phyloP scores from a whole-genome alignment of 37 sponge, comb jelly and placozoan genomes.

The Spongilla lacustris region DNA sequence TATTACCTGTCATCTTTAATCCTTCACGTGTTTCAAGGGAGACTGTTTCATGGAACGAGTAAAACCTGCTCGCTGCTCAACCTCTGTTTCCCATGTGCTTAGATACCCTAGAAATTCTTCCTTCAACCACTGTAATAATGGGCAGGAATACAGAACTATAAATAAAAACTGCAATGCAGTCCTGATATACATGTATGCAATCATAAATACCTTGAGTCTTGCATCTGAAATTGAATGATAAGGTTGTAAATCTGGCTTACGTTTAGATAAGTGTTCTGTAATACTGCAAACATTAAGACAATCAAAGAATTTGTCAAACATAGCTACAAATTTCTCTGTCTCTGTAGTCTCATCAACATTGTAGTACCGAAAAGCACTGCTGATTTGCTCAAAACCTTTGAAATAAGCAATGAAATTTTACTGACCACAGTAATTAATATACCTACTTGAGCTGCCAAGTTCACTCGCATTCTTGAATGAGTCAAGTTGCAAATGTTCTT shows the following conservation, averaged over 20 bases:
- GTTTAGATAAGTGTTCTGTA: no score
- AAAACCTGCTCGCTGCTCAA: constrained; percentile 11
- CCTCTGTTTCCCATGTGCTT: neutral
- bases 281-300: no score
- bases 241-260: no score
- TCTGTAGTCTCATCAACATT: constrained; percentile 11
- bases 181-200: neutral
- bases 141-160: neutral
- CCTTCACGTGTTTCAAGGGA: constrained; percentile 5
- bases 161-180: neutral
- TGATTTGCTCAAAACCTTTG: constrained; percentile 20
- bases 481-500: constrained; percentile 17
- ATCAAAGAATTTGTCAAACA: constrained; percentile 7
- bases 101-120: neutral
- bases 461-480: constrained; percentile 29
- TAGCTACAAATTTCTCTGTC: constrained; percentile 25
- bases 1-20: constrained; percentile 5
- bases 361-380: constrained; percentile 18
- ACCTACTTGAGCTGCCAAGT: constrained; percentile 22
- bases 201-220: neutral
- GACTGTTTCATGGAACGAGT: neutral
- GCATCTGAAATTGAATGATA: no score
- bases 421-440: neutral
- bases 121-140: neutral
- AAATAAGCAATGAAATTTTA: neutral